Conservation (phyloP, 2,888 invertebrate genomes). For the Leptopilina syphax region DNA sequence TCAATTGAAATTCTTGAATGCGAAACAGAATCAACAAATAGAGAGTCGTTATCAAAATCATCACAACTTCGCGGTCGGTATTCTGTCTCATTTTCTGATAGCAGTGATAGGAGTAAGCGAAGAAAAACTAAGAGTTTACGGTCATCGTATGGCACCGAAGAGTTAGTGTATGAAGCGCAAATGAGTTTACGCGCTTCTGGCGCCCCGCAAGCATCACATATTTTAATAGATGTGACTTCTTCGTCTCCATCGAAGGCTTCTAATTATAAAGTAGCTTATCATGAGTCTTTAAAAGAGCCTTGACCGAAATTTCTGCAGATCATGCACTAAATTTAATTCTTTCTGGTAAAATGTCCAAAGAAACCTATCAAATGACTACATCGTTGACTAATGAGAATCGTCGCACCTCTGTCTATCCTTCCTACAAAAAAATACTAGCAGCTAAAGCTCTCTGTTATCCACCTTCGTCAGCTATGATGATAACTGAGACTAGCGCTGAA, state of each 20-base stretch:
- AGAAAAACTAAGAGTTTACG: conserved; percentile 43
- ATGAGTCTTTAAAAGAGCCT: conserved; percentile 20
- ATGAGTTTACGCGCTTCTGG: conserved; percentile 47
- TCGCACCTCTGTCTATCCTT: conserved; percentile 38
- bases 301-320: conserved; percentile 32
- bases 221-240: conserved; percentile 42
- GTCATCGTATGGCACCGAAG: conserved; percentile 29
- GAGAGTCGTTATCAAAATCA: conserved; percentile 11
- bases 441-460: conserved; percentile 45
- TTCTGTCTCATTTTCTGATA: conserved; percentile 11
- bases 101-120: conserved; percentile 43
- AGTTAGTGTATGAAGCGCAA: conserved; percentile 42
- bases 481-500: conserved; percentile 43
- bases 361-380: not conserved
- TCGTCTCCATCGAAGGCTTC: conserved; percentile 30
- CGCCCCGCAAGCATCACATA: conserved; percentile 36
- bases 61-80: conserved; percentile 36
- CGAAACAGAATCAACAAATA: conserved; percentile 14
- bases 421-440: conserved; percentile 35
- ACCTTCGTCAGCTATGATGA: conserved; percentile 19
- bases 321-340: conserved; percentile 23
- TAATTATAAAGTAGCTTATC: conserved; percentile 15
- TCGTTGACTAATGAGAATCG: conserved; percentile 30
- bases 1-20: conserved; percentile 5
- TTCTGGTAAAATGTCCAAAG: conserved; percentile 34